Evolutionary conservation across 2,113 vertebrate species (phyloP).

Genomic region (Polypterus senegalus): DNA sequence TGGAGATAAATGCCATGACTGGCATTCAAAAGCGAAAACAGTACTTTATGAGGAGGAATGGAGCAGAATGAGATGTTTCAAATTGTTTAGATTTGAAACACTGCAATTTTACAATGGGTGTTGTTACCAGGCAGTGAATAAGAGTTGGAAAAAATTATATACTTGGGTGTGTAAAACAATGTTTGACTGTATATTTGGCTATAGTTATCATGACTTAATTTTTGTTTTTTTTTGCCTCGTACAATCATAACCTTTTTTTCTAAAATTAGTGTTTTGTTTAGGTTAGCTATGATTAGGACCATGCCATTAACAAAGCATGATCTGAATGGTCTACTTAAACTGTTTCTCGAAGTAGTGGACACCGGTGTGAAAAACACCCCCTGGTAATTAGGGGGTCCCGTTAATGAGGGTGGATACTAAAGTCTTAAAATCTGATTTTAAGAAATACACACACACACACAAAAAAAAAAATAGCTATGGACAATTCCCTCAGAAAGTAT

Average conservation of each 20-base stretch:
- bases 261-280: conserved; percentile 5
- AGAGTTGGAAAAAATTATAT: conserved; percentile 1
- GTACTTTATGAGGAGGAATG: conserved; percentile 28
- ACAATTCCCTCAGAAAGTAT: no score
- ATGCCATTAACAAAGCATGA: background rate
- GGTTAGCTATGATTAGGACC: background rate
- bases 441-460: no score
- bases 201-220: conserved; percentile 2
- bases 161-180: background rate
- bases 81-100: conserved; percentile 23
- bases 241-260: background rate
- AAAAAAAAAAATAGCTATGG: no score
- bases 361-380: no score
- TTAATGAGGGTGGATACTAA: no score
- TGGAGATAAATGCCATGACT: conserved; percentile 44
- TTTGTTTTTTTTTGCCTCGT: conserved; percentile 6
- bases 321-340: background rate
- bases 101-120: conserved; percentile 2
- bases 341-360: no score
- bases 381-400: no score
- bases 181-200: background rate
- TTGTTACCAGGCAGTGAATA: background rate
- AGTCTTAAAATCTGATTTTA: no score
- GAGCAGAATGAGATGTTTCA: conserved; percentile 47
- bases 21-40: conserved; percentile 39